Evolutionary conservation across 2,113 vertebrate genomes (phyloP).

Genomic region (Pituophis catenifer): DNA sequence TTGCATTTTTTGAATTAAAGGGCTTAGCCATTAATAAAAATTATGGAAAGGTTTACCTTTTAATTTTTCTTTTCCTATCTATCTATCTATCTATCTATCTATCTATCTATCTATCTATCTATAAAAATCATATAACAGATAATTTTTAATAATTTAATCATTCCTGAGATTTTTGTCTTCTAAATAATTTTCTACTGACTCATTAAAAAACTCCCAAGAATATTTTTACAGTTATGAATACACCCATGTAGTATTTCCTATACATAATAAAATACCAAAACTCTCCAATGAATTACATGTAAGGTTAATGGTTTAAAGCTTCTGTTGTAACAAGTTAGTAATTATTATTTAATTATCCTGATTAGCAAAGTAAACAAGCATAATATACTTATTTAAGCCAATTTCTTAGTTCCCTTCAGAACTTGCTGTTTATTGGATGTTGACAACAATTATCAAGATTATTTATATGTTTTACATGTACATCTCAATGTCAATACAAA

Average conservation of each 20-base stretch:
- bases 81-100: not conserved
- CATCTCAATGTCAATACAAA: not conserved
- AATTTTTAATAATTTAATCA: not conserved
- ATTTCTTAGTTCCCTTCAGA: not conserved
- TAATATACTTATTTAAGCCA: not conserved
- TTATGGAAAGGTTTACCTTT: not conserved
- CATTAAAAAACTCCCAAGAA: not conserved
- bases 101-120: no score
- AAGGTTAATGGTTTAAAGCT: not conserved
- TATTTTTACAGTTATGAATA: not conserved
- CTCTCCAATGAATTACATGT: not conserved
- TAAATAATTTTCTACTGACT: not conserved
- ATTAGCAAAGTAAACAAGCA: not conserved
- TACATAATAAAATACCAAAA: not conserved
- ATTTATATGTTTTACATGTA: not conserved
- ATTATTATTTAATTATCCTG: not conserved
- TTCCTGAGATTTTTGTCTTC: not conserved
- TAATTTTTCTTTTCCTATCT: not conserved
- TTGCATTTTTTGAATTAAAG: not conserved
- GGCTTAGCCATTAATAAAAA: not conserved
- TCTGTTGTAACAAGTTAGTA: not conserved
- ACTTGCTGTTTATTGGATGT: not conserved
- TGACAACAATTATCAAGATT: not conserved
- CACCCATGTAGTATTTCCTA: not conserved
- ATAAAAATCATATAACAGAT: not conserved